phyloP scores from a whole-genome alignment of 2,113 vertebrate species.

The Urocynchramus pylzowi region DNA sequence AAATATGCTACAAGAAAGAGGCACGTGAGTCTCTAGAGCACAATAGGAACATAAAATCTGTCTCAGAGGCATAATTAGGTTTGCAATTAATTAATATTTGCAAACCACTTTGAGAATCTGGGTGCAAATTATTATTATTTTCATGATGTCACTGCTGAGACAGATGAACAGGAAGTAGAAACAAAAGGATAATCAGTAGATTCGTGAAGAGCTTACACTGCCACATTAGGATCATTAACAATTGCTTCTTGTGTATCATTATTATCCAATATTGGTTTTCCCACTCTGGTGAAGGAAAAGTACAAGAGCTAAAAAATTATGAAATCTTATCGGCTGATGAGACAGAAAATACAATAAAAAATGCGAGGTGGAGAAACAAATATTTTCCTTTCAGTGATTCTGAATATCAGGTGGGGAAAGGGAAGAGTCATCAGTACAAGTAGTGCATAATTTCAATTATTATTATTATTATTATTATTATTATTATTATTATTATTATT shows the following conservation, averaged over 20 bases:
- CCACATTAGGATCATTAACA: not conserved
- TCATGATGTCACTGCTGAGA: conserved; percentile 9
- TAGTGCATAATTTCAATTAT: not conserved
- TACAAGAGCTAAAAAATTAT: not conserved
- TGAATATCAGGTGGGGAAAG: not conserved
- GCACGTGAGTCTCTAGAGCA: conserved; percentile 4
- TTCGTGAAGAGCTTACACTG: not conserved
- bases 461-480: not conserved
- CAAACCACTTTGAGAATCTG: conserved; percentile 40
- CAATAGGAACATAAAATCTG: conserved; percentile 22
- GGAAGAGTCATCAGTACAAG: not conserved
- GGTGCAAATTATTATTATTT: conserved; percentile 54
- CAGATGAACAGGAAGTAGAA: conserved; percentile 31
- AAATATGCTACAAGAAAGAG: not conserved
- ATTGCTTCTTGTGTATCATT: not conserved
- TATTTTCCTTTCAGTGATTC: not conserved
- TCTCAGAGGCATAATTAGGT: conserved; percentile 60
- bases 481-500: not conserved
- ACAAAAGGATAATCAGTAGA: conserved; percentile 31
- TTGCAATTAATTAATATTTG: conserved; percentile 61
- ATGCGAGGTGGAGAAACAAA: not conserved
- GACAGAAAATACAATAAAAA: not conserved
- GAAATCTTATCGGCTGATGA: not conserved
- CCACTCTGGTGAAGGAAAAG: not conserved
- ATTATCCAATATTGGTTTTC: conserved; percentile 4